A percentile compares a stretch with the other conserved stretches of the same genome.
phyloP scores from a whole-genome alignment of 2,113 vertebrate genomes.

The Malurus elegans region DNA sequence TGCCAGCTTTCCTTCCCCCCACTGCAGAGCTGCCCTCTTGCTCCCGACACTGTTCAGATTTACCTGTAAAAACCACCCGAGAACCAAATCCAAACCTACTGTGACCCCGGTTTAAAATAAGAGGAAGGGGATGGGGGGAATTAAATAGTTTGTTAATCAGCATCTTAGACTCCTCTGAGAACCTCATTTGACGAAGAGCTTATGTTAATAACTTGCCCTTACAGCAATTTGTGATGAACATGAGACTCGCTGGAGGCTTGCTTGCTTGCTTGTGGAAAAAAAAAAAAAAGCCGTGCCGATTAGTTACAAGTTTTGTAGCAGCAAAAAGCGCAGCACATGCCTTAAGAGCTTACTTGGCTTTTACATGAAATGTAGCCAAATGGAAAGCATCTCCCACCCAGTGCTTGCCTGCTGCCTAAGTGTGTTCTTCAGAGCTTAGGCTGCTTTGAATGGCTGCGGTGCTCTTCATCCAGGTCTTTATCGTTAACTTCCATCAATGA shows the following conservation, averaged over 20 bases:
- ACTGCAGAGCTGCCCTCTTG: neutral
- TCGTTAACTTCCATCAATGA: neutral
- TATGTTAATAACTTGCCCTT: slow-evolving; percentile 13
- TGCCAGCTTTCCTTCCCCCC: neutral
- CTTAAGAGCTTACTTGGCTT: neutral
- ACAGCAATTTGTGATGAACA: neutral
- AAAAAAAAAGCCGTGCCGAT: neutral
- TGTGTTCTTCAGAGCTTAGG: neutral
- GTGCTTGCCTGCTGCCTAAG: neutral
- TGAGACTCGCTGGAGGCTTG: neutral
- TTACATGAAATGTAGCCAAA: neutral
- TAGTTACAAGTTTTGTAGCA: neutral
- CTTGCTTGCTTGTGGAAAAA: slow-evolving; percentile 13
- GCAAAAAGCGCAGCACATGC: neutral
- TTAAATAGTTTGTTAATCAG: neutral
- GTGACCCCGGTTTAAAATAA: neutral
- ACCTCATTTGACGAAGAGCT: neutral
- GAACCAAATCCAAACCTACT: neutral
- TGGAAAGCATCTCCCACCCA: neutral
- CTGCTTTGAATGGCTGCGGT: neutral
- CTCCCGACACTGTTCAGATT: neutral
- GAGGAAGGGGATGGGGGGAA: neutral
- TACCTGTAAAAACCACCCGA: neutral
- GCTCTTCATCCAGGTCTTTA: neutral
- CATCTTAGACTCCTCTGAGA: neutral